A percentile compares a stretch with the other conserved stretches of the same genome.
Conservation (phyloP, 2,888 invertebrate genomes). For the Drosophila algonquin region DNA sequence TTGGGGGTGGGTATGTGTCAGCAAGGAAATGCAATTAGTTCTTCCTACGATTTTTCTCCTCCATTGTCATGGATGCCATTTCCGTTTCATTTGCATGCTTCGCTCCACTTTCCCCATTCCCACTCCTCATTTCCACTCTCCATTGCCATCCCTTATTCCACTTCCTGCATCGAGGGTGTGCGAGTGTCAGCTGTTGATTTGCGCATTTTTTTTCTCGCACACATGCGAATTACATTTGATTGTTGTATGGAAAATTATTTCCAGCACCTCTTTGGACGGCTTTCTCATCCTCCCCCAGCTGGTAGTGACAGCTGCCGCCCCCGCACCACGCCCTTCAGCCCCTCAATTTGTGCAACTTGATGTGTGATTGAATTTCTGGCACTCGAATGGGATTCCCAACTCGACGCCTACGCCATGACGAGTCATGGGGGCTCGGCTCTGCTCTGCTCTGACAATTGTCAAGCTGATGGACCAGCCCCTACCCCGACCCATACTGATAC, state of each 20-base stretch:
- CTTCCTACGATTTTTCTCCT: slow-evolving; percentile 7
- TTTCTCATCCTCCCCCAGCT: slow-evolving; percentile 55
- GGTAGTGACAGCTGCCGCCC: slow-evolving; percentile 52
- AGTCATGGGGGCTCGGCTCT: slow-evolving; percentile 4
- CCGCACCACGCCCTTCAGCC: background rate
- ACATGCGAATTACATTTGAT: slow-evolving; percentile 67
- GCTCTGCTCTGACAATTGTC: slow-evolving; percentile 15
- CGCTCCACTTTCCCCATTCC: background rate
- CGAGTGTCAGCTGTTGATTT: slow-evolving; percentile 60
- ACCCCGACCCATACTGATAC: background rate
- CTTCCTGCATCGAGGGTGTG: slow-evolving; percentile 20
- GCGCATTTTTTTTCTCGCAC: slow-evolving; percentile 45
- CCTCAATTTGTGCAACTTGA: slow-evolving; percentile 55
- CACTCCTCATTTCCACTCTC: background rate
- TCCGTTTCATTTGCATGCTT: slow-evolving; percentile 56
- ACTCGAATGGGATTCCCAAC: slow-evolving; percentile 53
- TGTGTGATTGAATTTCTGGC: slow-evolving; percentile 75
- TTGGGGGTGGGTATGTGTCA: slow-evolving; percentile 9
- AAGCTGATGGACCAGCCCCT: slow-evolving; percentile 15
- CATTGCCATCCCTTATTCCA: background rate
- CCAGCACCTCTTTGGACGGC: slow-evolving; percentile 33
- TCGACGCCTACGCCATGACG: slow-evolving; percentile 42
- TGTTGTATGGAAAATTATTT: slow-evolving; percentile 66
- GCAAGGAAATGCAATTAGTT: slow-evolving; percentile 68
- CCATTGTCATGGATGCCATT: slow-evolving; percentile 45